phyloP scores from a whole-genome alignment of 2,888 invertebrate genomes.

The Ormyrus rosae region DNA sequence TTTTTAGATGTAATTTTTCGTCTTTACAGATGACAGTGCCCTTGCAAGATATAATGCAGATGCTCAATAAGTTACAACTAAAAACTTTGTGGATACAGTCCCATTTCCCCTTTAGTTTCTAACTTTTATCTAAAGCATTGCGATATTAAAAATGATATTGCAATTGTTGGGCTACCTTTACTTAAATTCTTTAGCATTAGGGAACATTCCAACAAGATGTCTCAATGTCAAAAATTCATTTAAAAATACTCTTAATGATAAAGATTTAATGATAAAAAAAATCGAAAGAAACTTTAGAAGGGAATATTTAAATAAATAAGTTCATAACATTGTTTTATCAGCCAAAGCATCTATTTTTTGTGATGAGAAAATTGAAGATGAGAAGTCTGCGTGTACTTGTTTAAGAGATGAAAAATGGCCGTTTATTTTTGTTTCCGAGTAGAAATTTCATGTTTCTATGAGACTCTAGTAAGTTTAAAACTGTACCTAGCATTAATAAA shows the following conservation, averaged over 20 bases:
- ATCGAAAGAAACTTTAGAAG: constrained; percentile 28
- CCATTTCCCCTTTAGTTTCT: constrained; percentile 48
- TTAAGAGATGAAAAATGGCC: constrained; percentile 49
- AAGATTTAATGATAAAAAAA: constrained; percentile 22
- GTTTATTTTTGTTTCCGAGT: constrained; percentile 36
- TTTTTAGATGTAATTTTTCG: constrained; percentile 20
- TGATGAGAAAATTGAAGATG: constrained; percentile 41
- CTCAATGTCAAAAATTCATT: constrained; percentile 25
- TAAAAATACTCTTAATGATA: constrained; percentile 36
- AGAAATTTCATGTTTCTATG: constrained; percentile 40
- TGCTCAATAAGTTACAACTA: constrained; percentile 40
- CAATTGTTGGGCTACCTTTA: constrained; percentile 16
- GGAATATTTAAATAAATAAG: constrained; percentile 46
- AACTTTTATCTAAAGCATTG: constrained; percentile 43
- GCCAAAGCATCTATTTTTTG: constrained; percentile 33
- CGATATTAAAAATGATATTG: constrained; percentile 43
- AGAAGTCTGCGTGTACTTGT: constrained; percentile 23
- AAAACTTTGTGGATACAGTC: constrained; percentile 46
- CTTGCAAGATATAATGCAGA: constrained; percentile 48
- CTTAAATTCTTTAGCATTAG: constrained; percentile 7
- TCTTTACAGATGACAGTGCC: constrained; percentile 39
- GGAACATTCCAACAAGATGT: constrained; percentile 30
- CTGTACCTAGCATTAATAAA: neutral
- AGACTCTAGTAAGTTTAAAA: constrained; percentile 7
- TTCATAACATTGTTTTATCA: constrained; percentile 35